These are phyloP conservation scores for Clarias batrachus DNA, from an alignment of 2,113 vertebrate species.

Conservation along the genomic window DNA sequence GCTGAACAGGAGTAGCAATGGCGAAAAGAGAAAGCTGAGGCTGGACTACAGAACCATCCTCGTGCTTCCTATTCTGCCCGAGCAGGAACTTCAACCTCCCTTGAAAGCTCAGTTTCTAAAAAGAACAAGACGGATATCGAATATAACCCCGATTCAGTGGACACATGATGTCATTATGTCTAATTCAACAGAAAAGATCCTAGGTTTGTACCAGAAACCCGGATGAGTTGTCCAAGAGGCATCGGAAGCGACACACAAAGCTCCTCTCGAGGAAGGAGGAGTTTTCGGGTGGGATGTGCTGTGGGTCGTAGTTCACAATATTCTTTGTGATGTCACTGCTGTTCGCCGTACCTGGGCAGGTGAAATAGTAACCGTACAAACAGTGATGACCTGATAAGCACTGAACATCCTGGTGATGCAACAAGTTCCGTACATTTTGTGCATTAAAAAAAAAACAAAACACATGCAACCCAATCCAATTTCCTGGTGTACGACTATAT, in stretches of 20 bases:
- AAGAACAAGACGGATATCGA: background rate
- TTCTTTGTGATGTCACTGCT: slow-evolving; percentile 56
- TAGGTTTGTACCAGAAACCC: slow-evolving; percentile 68
- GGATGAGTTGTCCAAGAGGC: slow-evolving; percentile 73
- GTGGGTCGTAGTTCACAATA: slow-evolving; percentile 47
- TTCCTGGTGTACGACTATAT: background rate
- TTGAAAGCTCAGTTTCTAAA: slow-evolving; percentile 65
- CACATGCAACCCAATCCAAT: background rate
- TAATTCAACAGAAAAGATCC: background rate
- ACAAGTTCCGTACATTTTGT: background rate
- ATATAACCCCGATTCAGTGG: background rate
- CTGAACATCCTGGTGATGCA: background rate
- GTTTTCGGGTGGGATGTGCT: slow-evolving; percentile 67
- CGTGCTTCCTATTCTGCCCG: slow-evolving; percentile 58
- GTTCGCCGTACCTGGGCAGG: slow-evolving; percentile 46
- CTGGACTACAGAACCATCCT: slow-evolving; percentile 57
- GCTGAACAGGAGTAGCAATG: slow-evolving; percentile 61
- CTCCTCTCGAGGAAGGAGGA: slow-evolving; percentile 71
- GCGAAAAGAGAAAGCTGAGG: slow-evolving; percentile 66
- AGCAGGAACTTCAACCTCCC: slow-evolving; percentile 64
- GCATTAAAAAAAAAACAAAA: background rate
- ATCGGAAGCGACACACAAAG: slow-evolving; percentile 72
- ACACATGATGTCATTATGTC: background rate
- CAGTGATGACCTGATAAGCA: background rate
- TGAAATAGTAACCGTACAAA: background rate